Percentiles rank a stretch among this genome's conserved stretches.
Evolutionary conservation across 2,888 invertebrate genomes (phyloP).

Genomic region (Tipula lateralis): DNA sequence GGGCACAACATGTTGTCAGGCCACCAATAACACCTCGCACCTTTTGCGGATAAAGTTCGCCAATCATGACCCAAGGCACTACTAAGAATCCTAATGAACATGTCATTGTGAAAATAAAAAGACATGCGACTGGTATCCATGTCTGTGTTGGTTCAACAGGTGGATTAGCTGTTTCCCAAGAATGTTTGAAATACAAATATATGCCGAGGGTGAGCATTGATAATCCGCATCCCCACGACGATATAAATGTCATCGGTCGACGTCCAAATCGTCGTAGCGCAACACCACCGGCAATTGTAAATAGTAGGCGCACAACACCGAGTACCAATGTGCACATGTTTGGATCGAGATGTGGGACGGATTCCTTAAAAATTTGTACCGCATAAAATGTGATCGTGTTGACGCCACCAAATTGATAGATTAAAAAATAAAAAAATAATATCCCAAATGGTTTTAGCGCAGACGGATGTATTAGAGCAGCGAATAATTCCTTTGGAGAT

Average conservation of each 20-base stretch:
- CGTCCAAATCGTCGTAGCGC: constrained; percentile 58
- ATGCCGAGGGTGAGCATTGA: constrained; percentile 58
- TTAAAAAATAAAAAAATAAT: constrained; percentile 59
- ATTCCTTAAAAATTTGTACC: constrained; percentile 60
- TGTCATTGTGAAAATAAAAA: constrained; percentile 57
- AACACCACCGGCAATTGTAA: constrained; percentile 59
- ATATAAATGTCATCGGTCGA: constrained; percentile 60
- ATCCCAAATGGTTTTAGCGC: constrained; percentile 61
- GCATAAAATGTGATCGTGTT: constrained; percentile 66
- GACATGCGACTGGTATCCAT: constrained; percentile 60
- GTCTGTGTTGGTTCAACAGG: constrained; percentile 46
- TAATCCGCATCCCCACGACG: constrained; percentile 58
- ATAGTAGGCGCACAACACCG: constrained; percentile 57
- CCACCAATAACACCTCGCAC: constrained; percentile 63
- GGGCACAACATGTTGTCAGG: constrained; percentile 61
- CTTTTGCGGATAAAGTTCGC: constrained; percentile 67
- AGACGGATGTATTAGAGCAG: constrained; percentile 57
- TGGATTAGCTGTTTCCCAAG: constrained; percentile 51
- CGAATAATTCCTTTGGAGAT: constrained; percentile 50
- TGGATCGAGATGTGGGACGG: constrained; percentile 55
- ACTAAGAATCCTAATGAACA: constrained; percentile 64
- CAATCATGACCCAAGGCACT: constrained; percentile 70
- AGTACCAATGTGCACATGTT: constrained; percentile 58
- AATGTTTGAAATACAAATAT: constrained; percentile 56
- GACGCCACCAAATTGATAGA: constrained; percentile 67